Conservation (phyloP, 30 jellyfish, hydroid and myxozoan genomes). For the Nemopilema nomurai region DNA sequence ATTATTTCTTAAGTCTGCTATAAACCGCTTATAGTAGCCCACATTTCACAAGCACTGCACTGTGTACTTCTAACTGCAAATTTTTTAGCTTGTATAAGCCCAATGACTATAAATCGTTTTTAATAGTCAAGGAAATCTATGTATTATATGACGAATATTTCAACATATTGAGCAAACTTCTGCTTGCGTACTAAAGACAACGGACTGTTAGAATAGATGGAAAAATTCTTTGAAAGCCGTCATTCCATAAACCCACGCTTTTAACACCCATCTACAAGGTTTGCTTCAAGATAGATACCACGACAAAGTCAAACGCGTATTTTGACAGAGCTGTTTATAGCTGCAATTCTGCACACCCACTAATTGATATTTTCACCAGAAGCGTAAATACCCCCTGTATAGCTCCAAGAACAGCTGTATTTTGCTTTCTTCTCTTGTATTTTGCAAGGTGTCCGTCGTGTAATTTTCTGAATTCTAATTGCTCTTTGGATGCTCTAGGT, state of each 20-base stretch:
- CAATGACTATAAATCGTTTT: no score
- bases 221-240: no score
- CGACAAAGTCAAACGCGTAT: neutral
- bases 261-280: neutral
- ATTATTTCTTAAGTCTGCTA: no score
- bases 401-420: constrained; percentile 4
- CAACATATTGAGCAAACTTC: no score
- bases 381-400: constrained; percentile 1
- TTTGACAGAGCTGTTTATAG: neutral
- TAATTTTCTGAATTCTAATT: constrained; percentile 6
- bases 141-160: no score
- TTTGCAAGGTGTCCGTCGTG: constrained; percentile 6
- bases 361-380: neutral
- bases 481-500: constrained; percentile 25
- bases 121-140: no score
- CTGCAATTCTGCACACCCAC: neutral
- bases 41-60: no score
- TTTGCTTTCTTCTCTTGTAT: neutral
- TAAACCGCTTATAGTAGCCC: no score
- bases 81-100: no score
- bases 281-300: neutral
- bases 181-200: no score
- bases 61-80: no score
- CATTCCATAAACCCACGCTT: neutral
- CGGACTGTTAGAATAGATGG: no score